Conservation (phyloP, 2,888 invertebrate species). For the Drosophila leonis region DNA sequence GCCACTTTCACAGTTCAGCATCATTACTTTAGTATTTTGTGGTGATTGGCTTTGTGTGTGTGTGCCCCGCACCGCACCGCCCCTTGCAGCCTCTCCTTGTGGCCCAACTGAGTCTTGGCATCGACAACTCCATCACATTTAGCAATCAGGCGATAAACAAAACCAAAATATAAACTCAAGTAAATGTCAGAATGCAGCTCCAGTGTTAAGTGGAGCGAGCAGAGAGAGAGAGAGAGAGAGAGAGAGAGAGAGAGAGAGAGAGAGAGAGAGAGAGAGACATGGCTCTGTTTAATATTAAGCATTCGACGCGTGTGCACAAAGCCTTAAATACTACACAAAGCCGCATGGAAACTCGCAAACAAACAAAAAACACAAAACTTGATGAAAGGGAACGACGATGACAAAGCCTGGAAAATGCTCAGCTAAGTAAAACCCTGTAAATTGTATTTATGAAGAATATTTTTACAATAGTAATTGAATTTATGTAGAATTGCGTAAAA, state of each 20-base stretch:
- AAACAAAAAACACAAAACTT: conserved; percentile 11
- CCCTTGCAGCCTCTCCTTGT: not conserved
- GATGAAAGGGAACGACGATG: not conserved
- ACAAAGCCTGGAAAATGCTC: not conserved
- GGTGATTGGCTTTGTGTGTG: conserved; percentile 67
- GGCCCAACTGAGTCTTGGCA: conserved; percentile 22
- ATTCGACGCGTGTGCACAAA: conserved; percentile 49
- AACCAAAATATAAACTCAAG: conserved; percentile 36
- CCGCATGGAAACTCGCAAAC: conserved; percentile 23
- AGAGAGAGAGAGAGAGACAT: not conserved
- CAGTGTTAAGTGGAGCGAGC: conserved; percentile 14
- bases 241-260: not conserved
- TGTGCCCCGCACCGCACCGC: not conserved
- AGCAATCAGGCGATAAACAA: conserved; percentile 37
- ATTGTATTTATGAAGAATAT: too few relatives aligned
- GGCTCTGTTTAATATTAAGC: conserved; percentile 42
- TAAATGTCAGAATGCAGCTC: conserved; percentile 44
- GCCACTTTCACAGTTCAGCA: conserved; percentile 68
- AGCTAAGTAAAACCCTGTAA: not conserved
- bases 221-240: not conserved
- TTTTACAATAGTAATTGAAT: too few relatives aligned
- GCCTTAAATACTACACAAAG: conserved; percentile 47
- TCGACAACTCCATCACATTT: conserved; percentile 36
- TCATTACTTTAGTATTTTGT: conserved; percentile 72
- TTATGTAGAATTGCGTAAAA: too few relatives aligned